Evolutionary conservation across 2,113 vertebrate genomes (phyloP).

Genomic region (Oryctolagus cuniculus): DNA sequence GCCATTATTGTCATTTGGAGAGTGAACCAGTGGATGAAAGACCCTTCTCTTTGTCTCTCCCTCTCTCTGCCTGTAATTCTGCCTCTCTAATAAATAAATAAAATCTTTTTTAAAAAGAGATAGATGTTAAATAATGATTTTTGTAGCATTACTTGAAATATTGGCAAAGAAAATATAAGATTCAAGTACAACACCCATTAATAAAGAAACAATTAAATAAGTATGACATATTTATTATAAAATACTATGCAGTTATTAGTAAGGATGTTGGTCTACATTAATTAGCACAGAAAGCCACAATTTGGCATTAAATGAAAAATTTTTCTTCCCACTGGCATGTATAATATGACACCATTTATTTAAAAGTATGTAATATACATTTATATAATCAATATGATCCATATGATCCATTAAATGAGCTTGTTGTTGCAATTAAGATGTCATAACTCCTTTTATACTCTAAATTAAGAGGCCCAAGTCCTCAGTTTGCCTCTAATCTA

Average conservation of each 20-base stretch:
- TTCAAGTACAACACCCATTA: not conserved
- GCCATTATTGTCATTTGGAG: no score
- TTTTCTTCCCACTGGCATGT: not conserved
- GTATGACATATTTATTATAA: not conserved
- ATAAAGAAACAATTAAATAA: slow-evolving; percentile 13
- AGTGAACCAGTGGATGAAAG: no score
- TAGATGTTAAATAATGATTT: slow-evolving; percentile 18
- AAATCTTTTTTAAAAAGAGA: not conserved
- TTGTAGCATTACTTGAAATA: not conserved
- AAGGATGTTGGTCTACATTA: not conserved
- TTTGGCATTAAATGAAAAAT: not conserved
- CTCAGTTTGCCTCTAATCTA: not conserved
- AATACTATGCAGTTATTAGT: not conserved
- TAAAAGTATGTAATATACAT: not conserved
- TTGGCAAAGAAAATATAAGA: slow-evolving; percentile 35
- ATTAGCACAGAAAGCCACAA: not conserved
- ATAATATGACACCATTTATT: not conserved
- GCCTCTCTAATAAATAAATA: no score
- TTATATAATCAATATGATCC: not conserved
- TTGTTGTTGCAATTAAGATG: slow-evolving; percentile 36
- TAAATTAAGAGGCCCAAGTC: not conserved
- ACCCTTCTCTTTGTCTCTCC: no score
- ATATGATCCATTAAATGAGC: not conserved
- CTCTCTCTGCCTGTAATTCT: no score
- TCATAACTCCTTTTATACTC: not conserved